Evolutionary conservation across 2,888 invertebrate species (phyloP).

Genomic region (Zeuzera pyrina): DNA sequence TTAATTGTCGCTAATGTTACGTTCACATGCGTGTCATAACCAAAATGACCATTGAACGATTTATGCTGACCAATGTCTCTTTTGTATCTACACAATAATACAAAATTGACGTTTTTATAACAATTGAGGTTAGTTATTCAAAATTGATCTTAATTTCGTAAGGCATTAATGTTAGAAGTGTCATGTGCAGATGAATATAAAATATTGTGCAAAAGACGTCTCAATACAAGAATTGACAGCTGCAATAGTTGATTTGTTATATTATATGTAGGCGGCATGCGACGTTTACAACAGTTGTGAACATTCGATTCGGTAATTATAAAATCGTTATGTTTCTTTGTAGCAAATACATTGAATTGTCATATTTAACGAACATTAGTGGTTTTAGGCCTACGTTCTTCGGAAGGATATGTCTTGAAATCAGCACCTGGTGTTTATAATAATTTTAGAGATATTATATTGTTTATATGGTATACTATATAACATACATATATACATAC

Average conservation of each 20-base stretch:
- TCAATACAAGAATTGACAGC: slow-evolving; percentile 60
- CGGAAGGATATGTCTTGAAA: no score
- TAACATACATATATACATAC: no score
- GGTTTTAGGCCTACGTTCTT: no score
- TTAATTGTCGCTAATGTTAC: slow-evolving; percentile 52
- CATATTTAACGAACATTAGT: no score
- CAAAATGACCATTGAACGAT: slow-evolving; percentile 18
- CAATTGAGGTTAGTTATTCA: not conserved
- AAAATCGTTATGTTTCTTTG: no score
- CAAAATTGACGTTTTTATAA: slow-evolving; percentile 1
- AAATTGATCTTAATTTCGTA: slow-evolving; percentile 17
- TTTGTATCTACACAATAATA: slow-evolving; percentile 24
- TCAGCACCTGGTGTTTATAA: no score
- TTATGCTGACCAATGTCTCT: slow-evolving; percentile 17
- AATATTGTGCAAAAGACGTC: slow-evolving; percentile 34
- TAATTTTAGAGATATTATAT: no score
- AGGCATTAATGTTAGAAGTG: slow-evolving; percentile 3
- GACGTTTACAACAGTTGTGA: no score
- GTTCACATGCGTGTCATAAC: slow-evolving; percentile 44
- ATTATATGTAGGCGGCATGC: no score
- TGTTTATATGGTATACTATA: no score
- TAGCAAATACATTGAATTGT: no score
- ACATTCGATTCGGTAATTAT: no score
- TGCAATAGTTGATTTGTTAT: slow-evolving; percentile 50
- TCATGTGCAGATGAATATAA: slow-evolving; percentile 3